Evolutionary conservation across 1,140 invertebrate genomes (phyloP).

Genomic region (Drosophila willistoni): DNA sequence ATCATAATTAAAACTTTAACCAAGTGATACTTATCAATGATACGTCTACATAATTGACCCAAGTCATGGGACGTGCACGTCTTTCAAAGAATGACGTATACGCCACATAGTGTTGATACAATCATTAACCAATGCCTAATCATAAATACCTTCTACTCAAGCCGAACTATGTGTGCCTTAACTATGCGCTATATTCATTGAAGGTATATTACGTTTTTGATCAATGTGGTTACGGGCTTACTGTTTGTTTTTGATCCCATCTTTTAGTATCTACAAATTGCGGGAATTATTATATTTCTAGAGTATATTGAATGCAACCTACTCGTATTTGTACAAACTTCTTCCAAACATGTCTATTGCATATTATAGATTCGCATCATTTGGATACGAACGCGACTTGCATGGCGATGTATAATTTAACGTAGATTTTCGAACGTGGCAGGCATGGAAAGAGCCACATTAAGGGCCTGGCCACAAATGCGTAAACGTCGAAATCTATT

Average conservation of each 20-base stretch:
- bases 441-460: conserved; percentile 49
- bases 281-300: neutral
- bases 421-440: conserved; percentile 40
- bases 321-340: neutral
- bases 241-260: neutral
- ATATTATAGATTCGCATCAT: conserved; percentile 53
- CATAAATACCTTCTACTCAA: conserved; percentile 5
- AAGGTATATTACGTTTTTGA: neutral
- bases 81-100: conserved; percentile 4
- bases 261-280: no score
- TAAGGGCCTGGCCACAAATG: conserved; percentile 42
- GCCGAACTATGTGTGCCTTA: neutral
- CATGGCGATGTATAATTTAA: conserved; percentile 51
- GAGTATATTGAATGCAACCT: neutral
- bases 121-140: conserved; percentile 44
- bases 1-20: conserved; percentile 62
- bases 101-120: conserved; percentile 8
- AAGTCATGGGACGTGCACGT: neutral
- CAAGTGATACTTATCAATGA: neutral
- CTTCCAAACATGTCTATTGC: conserved; percentile 14
- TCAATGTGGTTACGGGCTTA: neutral
- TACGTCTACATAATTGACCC: neutral
- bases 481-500: conserved; percentile 36
- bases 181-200: neutral
- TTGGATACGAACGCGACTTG: conserved; percentile 45